Base-by-base conservation (phyloP, 2,797 vertebrate genomes). In the Syndactyla subalaris region DNA sequence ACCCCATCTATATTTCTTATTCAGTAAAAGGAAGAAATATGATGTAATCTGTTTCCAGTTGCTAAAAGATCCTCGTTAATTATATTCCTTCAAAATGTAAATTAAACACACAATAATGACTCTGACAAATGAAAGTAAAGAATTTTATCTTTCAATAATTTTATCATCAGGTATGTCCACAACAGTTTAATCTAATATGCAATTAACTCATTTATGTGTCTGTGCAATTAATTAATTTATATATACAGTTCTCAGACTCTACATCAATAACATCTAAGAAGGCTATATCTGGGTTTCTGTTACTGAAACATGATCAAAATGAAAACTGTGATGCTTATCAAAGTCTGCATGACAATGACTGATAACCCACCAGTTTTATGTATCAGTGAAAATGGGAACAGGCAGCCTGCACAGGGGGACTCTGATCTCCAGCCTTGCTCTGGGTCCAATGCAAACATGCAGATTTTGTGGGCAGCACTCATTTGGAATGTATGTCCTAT, bases 181-280 rank as follows among this genome's bases (percentile, higher is more conserved):
- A 83, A 94, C 85, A 94, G 78, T 96, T 97, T 96, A 94, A 93
- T 95, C 81, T 97, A 96, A 97, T 97, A 63, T 95, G 79, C 82
- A 97, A 96, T 97, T 97, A 97, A 98, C 75, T 96, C 55, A 92
- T 97, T 95, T 94, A 95, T 97, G 93, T 95, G 54, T 52, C n/a
- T 71, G 11, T 96, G 88, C 82, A 96, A 93, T 96, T 97, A 97
- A 97, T 97, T 95, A 84, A 96, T 97, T 97, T 96, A 54, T 95
- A 88, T 95, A 85, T 92, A 66, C 71, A 93, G 62, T 96, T 94
- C 91, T 95, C 86, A 92, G 92, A 85, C 21, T 46, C 74, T 80
- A 97, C 94, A 96, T 97, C 93, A 97, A 96, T 96, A 97, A 97
- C 36, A 10, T 82, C 73, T 85, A 88, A 88, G 88, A 95, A 49